A percentile compares a stretch with the other conserved stretches of the same genome.
phyloP scores from a whole-genome alignment of 2,113 vertebrate genomes.

The Corythoichthys intestinalis region DNA sequence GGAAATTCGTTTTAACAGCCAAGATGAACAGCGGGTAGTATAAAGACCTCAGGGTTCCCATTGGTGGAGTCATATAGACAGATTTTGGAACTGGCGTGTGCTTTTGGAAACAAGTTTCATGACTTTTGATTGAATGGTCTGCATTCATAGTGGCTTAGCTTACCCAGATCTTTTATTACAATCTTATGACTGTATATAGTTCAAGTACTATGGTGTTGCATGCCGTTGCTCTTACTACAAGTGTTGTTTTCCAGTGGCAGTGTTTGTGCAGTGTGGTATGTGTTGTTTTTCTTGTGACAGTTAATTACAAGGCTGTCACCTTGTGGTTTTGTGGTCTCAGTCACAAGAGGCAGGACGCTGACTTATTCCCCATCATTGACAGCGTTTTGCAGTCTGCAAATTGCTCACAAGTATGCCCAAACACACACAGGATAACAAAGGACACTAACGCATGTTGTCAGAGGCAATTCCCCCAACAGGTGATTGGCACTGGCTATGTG shows the following conservation, averaged over 20 bases:
- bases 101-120: conserved; percentile 1
- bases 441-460: conserved; percentile 47
- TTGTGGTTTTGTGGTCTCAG: conserved; percentile 24
- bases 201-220: not conserved
- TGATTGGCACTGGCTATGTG: conserved; percentile 34
- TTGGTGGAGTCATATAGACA: conserved; percentile 6
- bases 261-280: conserved; percentile 21
- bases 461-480: conserved; percentile 40
- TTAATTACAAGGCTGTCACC: conserved; percentile 52
- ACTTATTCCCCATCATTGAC: conserved; percentile 55
- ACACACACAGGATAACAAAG: conserved; percentile 5
- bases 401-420: conserved; percentile 28
- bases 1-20: conserved; percentile 13
- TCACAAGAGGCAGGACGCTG: conserved; percentile 36
- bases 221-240: not conserved
- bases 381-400: conserved; percentile 30
- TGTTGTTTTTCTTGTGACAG: conserved; percentile 17
- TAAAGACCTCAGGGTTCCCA: conserved; percentile 11
- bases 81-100: conserved; percentile 25
- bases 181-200: no score
- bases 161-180: no score
- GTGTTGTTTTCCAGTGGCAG: conserved; percentile 10
- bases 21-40: conserved; percentile 9
- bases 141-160: no score
- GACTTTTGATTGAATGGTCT: conserved; percentile 7